Base-by-base conservation (phyloP, 2,113 vertebrate genomes). In the Onychorhynchus coronatus region DNA sequence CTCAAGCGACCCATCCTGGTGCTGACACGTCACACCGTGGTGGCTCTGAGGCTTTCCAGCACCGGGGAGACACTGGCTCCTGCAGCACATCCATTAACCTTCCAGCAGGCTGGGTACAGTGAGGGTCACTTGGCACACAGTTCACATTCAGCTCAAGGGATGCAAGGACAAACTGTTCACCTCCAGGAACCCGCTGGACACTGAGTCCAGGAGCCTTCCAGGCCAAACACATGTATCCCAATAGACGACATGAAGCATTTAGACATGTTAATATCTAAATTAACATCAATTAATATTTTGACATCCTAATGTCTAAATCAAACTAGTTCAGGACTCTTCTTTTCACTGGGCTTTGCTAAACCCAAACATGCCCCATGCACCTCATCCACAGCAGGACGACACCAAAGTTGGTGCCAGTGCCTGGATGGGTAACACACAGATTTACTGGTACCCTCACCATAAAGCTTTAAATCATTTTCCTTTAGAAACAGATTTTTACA, bases 1-100 rank as follows among this genome's bases (percentile, higher is more conserved):
- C 27, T 8, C 14, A 1, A 12, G 44, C 5, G 27, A 9, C 10
- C 70, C 56, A 2, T 23, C 27, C 67, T 2, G 0, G 22, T 0
- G 35, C 59, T 33, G 62, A 65, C 85, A 31, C 20, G 2, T 30
- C 30, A 28, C n/a, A 8, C 52, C 1, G 16, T 0, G 5, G 78
- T 44, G 78, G 11, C 85, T 4, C 2, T 4, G 93, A 83, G 71
- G 11, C 23, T 79, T 49, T 42, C 88, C 90, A 91, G 85, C 0
- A 0, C 88, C 17, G 30, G 6, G 53, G 37, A 17, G 24, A 1
- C 3, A 5, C 12, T 37, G 4, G 55, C 30, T 58, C 5, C 74
- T 24, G 56, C 39, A 25, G 79, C 50, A 8, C 22, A 8, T 5
- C 37, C 58, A 0, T 2, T 0, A 10, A 0, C 41, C 8, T 31